Evolutionary conservation across 2,113 vertebrate species (phyloP).

Genomic region (Steatornis caripensis): DNA sequence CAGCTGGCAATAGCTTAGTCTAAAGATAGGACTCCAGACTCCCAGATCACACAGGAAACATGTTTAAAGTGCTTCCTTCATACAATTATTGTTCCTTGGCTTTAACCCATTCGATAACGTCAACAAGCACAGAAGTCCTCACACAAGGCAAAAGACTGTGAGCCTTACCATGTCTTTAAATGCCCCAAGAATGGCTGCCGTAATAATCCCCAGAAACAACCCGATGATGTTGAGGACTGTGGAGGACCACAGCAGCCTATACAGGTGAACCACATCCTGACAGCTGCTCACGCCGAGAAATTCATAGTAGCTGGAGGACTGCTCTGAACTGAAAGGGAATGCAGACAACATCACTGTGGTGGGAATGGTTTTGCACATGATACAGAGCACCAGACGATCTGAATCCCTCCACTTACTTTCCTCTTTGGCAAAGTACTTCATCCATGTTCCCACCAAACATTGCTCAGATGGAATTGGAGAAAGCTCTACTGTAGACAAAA

Average conservation of each 20-base stretch:
- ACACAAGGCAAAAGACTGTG: neutral
- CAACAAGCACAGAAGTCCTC: neutral
- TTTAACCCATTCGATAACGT: neutral
- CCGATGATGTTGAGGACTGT: conserved; percentile 84
- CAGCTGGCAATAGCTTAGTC: neutral
- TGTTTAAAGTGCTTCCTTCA: neutral
- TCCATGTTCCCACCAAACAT: neutral
- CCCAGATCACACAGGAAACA: neutral
- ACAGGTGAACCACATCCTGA: conserved; percentile 85
- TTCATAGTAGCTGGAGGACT: conserved; percentile 78
- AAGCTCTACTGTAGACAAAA: neutral
- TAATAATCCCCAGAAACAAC: conserved; percentile 86
- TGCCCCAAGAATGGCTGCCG: conserved; percentile 88
- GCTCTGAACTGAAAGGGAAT: conserved; percentile 71
- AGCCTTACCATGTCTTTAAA: conserved; percentile 91
- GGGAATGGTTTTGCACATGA: neutral
- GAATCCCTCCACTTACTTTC: neutral
- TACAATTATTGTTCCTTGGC: neutral
- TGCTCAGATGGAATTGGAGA: neutral
- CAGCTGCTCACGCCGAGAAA: conserved; percentile 86
- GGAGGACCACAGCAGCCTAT: conserved; percentile 88
- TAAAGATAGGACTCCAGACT: neutral
- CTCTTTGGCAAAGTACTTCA: neutral
- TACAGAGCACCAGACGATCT: neutral
- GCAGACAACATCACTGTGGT: neutral